These are phyloP conservation scores for Stegostoma tigrinum DNA, from an alignment of 2,113 vertebrate species.

Conservation along the genomic window DNA sequence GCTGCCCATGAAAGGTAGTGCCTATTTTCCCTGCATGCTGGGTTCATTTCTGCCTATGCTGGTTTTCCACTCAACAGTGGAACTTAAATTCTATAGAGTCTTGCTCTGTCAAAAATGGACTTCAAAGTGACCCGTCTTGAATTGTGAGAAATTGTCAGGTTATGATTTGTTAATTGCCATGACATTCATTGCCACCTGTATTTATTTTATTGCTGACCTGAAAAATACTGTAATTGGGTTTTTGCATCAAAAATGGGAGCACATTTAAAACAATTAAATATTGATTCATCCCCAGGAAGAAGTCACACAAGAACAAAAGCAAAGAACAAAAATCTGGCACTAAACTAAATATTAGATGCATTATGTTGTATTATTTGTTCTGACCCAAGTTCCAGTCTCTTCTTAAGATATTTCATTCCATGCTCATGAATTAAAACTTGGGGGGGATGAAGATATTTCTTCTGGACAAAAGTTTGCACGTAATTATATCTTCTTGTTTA, in stretches of 20 bases:
- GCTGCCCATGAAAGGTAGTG: background rate
- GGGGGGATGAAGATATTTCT: background rate
- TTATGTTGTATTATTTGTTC: background rate
- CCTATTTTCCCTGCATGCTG: background rate
- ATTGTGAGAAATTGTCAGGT: background rate
- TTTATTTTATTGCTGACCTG: background rate
- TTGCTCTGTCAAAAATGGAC: background rate
- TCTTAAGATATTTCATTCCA: background rate
- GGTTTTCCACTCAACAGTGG: background rate
- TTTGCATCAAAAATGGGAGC: background rate
- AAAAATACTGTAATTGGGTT: background rate
- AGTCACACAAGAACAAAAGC: background rate
- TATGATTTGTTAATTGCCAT: background rate
- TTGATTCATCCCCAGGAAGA: background rate
- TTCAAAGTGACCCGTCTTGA: background rate
- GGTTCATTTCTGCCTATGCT: background rate
- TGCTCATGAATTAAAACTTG: background rate
- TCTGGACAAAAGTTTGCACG: background rate
- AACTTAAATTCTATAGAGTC: background rate
- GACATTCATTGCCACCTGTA: background rate
- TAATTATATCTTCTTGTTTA: no score
- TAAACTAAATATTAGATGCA: background rate
- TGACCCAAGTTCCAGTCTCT: background rate
- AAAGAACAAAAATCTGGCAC: background rate
- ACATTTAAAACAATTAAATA: background rate